Evolutionary conservation across 2,888 invertebrate species (phyloP), one percentile per base, ranked within the genome.

Genomic region (Coleophora deauratella): DNA sequence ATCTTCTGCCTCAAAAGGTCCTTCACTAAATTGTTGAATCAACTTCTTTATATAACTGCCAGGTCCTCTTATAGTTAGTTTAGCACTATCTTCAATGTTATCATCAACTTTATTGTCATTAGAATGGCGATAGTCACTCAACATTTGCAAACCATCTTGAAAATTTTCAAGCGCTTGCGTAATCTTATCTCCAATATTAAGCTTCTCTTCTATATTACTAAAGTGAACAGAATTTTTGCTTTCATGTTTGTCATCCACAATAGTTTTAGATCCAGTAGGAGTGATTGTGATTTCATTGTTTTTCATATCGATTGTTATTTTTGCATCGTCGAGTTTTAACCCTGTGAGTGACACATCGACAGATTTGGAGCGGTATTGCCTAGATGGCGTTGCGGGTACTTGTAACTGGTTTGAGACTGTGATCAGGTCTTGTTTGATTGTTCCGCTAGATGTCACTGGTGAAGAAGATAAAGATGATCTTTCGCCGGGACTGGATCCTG

Each of bases 331-430:
- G 4, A 82, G 50, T 31, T 61, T 66, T 3, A 84, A 50, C 1
- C 72, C 72, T 1, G 74, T 59, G 2, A 86, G 67, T 1, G 86
- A 76, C 1, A 87, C 82, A 47, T 88, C 89, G 2, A 89, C 85
- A 0, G 89, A 89, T 64, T 85, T 87, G 0, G 89, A 89, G 31
- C 89, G 66, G 48, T 70, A 73, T 49, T 87, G 87, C 44, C 85
- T 74, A 30, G 73, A 68, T 42, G 76, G 76, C 12, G 72, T 62
- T 42, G 63, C 43, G 10, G 84, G 84, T 10, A 80, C 63, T 46
- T 70, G 66, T 0, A 84, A 61, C 55, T 82, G 84, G 53, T 80
- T 78, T 2, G 67, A 42, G 13, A 81, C 84, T 6, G 55, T 35
- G 45, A 41, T 56, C 4, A 43, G 45, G 6, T 79, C 74, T 51